Percentiles rank a stretch among this genome's conserved stretches.
phyloP scores from a whole-genome alignment of 2,888 invertebrate species.

The Metellina segmentata region DNA sequence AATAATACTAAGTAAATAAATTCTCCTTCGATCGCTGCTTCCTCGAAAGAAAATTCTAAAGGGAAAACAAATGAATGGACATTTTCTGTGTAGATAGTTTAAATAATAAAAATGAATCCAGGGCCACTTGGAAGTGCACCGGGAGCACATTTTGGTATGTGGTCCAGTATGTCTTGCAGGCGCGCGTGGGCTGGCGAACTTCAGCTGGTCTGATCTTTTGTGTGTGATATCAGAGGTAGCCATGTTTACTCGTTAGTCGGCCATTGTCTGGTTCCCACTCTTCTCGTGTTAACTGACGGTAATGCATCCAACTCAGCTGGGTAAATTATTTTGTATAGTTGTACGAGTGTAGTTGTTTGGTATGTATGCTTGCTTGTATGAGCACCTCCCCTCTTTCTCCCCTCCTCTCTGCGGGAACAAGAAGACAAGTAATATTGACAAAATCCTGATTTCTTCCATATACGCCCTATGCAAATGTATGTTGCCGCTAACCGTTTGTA shows the following conservation, averaged over 20 bases:
- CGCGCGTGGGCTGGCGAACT: conserved; percentile 45
- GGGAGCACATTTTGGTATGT: conserved; percentile 5
- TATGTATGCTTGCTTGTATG: conserved; percentile 65
- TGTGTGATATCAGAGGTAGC: conserved; percentile 67
- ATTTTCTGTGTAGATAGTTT: conserved; percentile 71
- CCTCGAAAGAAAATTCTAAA: conserved; percentile 43
- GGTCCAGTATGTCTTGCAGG: conserved; percentile 21
- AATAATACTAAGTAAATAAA: conserved; percentile 20
- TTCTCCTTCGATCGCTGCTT: conserved; percentile 64
- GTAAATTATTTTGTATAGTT: conserved; percentile 76
- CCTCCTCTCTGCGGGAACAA: conserved; percentile 22
- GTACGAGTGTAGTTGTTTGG: conserved; percentile 69
- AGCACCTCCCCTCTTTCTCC: conserved; percentile 49
- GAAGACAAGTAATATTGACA: neutral
- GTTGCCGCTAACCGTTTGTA: conserved; percentile 57
- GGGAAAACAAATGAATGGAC: conserved; percentile 17
- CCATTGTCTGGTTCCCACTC: conserved; percentile 49
- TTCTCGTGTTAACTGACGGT: conserved; percentile 20
- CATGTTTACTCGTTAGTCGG: conserved; percentile 59
- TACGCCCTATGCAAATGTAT: conserved; percentile 62
- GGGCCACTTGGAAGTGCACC: conserved; percentile 34
- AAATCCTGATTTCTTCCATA: conserved; percentile 48
- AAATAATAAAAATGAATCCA: conserved; percentile 37
- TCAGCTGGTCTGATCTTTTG: conserved; percentile 74
- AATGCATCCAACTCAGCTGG: conserved; percentile 65